A percentile compares a stretch with the other conserved stretches of the same genome.
These are phyloP conservation scores for Acanthosoma haemorrhoidale DNA, from an alignment of 2,888 invertebrate species.

Conservation along the genomic window DNA sequence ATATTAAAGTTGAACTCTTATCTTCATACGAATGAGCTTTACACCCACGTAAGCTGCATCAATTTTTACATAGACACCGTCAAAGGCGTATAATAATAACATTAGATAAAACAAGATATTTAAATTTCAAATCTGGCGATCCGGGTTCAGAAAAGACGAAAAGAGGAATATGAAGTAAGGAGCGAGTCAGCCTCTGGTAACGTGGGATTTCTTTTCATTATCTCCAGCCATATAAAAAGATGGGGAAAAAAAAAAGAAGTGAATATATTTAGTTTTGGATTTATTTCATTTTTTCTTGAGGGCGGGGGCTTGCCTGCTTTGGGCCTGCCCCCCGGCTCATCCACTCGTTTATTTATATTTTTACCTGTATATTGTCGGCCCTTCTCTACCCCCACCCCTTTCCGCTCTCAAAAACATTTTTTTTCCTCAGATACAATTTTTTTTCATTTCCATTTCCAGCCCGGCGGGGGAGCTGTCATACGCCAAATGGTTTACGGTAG, in stretches of 20 bases:
- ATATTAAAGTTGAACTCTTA: too few species aligned
- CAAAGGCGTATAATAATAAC: too few species aligned
- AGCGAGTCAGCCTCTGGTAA: background rate
- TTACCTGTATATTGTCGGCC: constrained; percentile 18
- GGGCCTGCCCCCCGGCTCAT: background rate
- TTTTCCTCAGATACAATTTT: background rate
- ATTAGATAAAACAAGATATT: constrained; percentile 1
- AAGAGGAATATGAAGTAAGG: background rate
- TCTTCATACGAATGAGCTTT: too few species aligned
- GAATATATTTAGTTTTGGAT: constrained; percentile 26
- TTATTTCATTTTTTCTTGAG: constrained; percentile 19
- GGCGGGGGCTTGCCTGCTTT: background rate
- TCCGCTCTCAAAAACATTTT: background rate
- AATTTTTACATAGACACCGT: too few species aligned
- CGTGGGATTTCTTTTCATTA: constrained; percentile 24
- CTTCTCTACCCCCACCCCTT: background rate
- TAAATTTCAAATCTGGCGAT: background rate
- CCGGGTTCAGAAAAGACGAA: constrained; percentile 2
- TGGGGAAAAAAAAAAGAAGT: constrained; percentile 3
- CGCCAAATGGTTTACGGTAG: background rate
- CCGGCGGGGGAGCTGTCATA: background rate
- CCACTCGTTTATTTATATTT: constrained; percentile 18
- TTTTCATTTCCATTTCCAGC: background rate
- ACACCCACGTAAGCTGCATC: too few species aligned
- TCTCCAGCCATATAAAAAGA: constrained; percentile 13